Evolutionary conservation across 2,113 vertebrate species (phyloP).

Genomic region (Melanotaenia duboulayi): DNA sequence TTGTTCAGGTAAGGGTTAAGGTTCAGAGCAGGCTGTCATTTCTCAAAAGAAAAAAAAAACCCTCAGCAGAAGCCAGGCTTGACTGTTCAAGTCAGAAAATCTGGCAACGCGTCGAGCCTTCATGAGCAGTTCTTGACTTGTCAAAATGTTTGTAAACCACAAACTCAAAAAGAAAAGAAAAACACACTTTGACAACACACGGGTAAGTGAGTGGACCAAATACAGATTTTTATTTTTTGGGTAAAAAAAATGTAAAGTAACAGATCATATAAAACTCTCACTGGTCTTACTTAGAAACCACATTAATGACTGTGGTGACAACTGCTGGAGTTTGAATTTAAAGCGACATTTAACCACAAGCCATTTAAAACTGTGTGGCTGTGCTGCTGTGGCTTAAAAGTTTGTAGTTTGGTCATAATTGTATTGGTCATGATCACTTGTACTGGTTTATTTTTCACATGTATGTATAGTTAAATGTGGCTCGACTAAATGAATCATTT

Average conservation of each 20-base stretch:
- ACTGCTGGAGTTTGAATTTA: constrained; percentile 50
- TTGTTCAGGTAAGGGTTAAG: background rate
- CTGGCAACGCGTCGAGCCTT: constrained; percentile 25
- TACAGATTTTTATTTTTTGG: constrained; percentile 6
- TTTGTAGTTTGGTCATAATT: constrained; percentile 15
- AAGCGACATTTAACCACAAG: constrained; percentile 42
- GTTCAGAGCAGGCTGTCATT: background rate
- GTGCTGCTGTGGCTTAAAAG: constrained; percentile 15
- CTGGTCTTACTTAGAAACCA: constrained; percentile 54
- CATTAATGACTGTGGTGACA: constrained; percentile 53
- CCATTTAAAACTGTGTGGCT: constrained; percentile 41
- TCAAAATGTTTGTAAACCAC: constrained; percentile 18
- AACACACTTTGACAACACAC: constrained; percentile 4
- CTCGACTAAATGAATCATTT: constrained; percentile 46
- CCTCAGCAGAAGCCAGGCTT: background rate
- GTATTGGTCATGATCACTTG: background rate
- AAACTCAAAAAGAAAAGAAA: constrained; percentile 20
- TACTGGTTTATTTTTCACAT: constrained; percentile 7
- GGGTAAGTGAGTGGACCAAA: constrained; percentile 18
- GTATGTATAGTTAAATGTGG: constrained; percentile 16
- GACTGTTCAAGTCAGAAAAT: background rate
- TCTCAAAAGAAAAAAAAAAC: background rate
- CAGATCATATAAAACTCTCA: constrained; percentile 50
- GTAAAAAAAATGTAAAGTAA: constrained; percentile 16
- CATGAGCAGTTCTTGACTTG: constrained; percentile 16